Conservation (phyloP, 2,888 invertebrate genomes). For the Diaperis boleti region DNA sequence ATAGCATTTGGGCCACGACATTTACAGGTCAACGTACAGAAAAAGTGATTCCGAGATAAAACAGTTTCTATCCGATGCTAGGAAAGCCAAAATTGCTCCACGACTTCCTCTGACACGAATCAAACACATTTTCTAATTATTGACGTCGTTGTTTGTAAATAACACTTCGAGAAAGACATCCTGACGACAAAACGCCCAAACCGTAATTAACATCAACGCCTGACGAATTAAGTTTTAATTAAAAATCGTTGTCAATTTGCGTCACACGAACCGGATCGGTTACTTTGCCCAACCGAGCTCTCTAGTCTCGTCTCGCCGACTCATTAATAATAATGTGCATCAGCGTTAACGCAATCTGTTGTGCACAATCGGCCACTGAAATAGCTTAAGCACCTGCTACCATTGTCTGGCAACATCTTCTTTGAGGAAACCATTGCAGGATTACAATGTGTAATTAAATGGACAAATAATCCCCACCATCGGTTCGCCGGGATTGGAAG, state of each 20-base stretch:
- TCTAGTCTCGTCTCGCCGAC: slow-evolving; percentile 9
- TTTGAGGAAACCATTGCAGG: slow-evolving; percentile 44
- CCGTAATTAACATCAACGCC: slow-evolving; percentile 23
- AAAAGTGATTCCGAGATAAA: too few species aligned
- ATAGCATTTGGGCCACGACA: too few species aligned
- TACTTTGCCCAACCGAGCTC: slow-evolving; percentile 8
- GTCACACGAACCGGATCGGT: slow-evolving; percentile 1
- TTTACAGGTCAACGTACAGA: too few species aligned
- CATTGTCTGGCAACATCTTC: slow-evolving; percentile 47
- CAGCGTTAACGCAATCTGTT: slow-evolving; percentile 36
- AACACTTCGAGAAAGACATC: too few species aligned
- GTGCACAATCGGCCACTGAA: slow-evolving; percentile 36
- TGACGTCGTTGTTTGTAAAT: too few species aligned
- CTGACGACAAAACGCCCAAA: too few species aligned
- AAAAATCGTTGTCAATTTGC: slow-evolving; percentile 31
- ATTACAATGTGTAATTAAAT: slow-evolving; percentile 39
- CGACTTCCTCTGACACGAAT: too few species aligned
- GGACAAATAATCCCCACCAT: slow-evolving; percentile 2
- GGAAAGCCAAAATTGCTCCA: too few species aligned
- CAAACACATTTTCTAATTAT: too few species aligned
- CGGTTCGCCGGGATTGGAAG: slow-evolving; percentile 18
- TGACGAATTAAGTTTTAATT: slow-evolving; percentile 31
- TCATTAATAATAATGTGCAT: slow-evolving; percentile 38
- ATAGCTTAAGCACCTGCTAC: slow-evolving; percentile 45
- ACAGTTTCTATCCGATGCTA: too few species aligned